Percentiles rank a stretch among this genome's conserved stretches.
phyloP scores from a whole-genome alignment of 2,888 invertebrate genomes.

The Pristionchus arcanus region DNA sequence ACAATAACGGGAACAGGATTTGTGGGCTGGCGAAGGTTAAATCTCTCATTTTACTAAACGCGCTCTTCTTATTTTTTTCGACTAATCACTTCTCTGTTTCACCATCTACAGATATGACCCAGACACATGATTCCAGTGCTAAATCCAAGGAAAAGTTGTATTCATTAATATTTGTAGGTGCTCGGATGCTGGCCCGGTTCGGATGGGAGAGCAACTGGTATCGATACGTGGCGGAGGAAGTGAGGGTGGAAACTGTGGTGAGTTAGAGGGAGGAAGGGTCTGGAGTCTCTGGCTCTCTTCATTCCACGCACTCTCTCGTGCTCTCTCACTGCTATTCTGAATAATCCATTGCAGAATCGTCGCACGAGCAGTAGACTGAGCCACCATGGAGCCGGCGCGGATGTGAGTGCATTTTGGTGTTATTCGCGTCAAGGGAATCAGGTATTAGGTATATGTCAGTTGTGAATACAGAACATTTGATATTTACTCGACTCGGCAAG shows the following conservation, averaged over 20 bases:
- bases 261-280: background rate
- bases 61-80: no score
- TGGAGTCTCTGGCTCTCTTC: background rate
- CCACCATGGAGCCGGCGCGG: background rate
- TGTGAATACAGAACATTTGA: background rate
- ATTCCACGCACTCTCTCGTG: background rate
- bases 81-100: background rate
- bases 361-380: conserved; percentile 29
- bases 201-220: conserved; percentile 75
- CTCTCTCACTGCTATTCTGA: background rate
- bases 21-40: background rate
- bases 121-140: no score
- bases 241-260: conserved; percentile 28
- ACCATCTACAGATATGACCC: background rate
- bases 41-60: no score
- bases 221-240: conserved; percentile 56
- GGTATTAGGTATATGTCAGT: background rate
- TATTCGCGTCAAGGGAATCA: no score
- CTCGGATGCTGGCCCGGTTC: conserved; percentile 64
- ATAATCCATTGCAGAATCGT: background rate
- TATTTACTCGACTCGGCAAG: background rate
- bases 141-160: no score
- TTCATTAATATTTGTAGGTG: conserved; percentile 57
- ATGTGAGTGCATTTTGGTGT: background rate
- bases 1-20: background rate